Percentiles rank a stretch among this genome's conserved stretches.
Conservation (phyloP, 2,113 vertebrate genomes). For the Pao palembangensis region DNA sequence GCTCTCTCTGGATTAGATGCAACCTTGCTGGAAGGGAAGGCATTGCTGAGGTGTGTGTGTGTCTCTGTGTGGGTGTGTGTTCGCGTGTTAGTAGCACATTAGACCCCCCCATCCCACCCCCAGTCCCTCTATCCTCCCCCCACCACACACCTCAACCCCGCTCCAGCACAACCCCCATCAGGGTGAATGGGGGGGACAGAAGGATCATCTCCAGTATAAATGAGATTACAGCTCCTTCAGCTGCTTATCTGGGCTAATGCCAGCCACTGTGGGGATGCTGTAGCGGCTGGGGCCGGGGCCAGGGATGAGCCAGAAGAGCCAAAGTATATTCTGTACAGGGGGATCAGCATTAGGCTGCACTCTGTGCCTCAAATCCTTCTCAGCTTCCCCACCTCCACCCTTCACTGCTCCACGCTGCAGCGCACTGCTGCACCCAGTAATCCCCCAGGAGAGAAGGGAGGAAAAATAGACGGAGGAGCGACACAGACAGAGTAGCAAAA, state of each 20-base stretch:
- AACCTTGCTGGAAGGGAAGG: slow-evolving; percentile 90
- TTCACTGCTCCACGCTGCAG: slow-evolving; percentile 49
- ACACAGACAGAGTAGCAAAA: slow-evolving; percentile 44
- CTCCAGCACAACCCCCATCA: slow-evolving; percentile 46
- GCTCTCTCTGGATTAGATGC: slow-evolving; percentile 92
- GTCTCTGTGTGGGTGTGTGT: slow-evolving; percentile 38
- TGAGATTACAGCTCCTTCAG: slow-evolving; percentile 99
- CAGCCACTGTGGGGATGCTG: slow-evolving; percentile 85
- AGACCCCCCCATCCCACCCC: neutral
- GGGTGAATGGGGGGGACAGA: slow-evolving; percentile 86
- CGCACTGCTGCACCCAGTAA: slow-evolving; percentile 63
- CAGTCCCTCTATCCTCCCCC: slow-evolving; percentile 11
- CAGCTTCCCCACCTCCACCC: slow-evolving; percentile 52
- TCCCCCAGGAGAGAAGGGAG: slow-evolving; percentile 68
- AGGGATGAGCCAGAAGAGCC: slow-evolving; percentile 66
- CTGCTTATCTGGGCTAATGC: slow-evolving; percentile 99
- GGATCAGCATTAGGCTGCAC: slow-evolving; percentile 62
- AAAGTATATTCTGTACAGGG: slow-evolving; percentile 63
- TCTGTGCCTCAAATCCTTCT: slow-evolving; percentile 58
- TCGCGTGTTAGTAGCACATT: slow-evolving; percentile 71
- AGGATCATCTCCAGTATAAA: slow-evolving; percentile 99
- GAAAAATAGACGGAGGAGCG: slow-evolving; percentile 58
- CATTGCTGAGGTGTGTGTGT: slow-evolving; percentile 66
- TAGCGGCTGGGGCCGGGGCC: slow-evolving; percentile 57
- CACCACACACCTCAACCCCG: neutral